Base-by-base conservation (phyloP, 2,113 vertebrate species). In the Scalopus aquaticus region DNA sequence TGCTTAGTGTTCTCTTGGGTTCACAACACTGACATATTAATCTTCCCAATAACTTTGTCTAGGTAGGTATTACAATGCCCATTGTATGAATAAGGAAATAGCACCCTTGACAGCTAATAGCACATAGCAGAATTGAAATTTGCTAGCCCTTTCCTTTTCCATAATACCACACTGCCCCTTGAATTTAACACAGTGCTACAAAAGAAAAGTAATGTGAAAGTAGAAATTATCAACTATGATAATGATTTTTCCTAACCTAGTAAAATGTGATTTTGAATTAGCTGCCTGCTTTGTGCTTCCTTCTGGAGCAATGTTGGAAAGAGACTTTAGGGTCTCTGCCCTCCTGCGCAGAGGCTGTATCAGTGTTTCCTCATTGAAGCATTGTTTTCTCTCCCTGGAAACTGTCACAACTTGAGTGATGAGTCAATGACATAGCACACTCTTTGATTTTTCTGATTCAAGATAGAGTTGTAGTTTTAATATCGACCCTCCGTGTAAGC, bases 391-490 rank as follows among this genome's bases (percentile, higher is more conserved):
- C 51, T 3, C 22, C 76, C 94, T 97, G 62, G 89, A 95, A 94
- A 92, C 65, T 76, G 35, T 76, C 73, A 67, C 37, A 22, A 65
- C 56, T 65, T 70, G 54, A 73, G 96, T 58, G 54, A 94, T 97
- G 96, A 95, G 86, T 97, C 97, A 97, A 3, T 76, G 93, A 92
- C 76, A 83, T 20, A 42, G 39, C 20, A 39, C 16, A 9, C 84
- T 77, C 82, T 93, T 96, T 92, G 78, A 56, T 22, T 87, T 0
- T 11, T 69, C 77, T 51, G 90, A 96, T 87, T 97, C 93, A 73
- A 54, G 78, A 58, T 2, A 9, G 35, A 85, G n/a, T 2, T 49
- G 24, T 72, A 7, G 49, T 32, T 95, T 85, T 90, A 94, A 90
- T 54, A 93, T 6, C 17, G 4, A 80, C 77, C 28, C 73, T 56